These are phyloP conservation scores for Lanius ludovicianus DNA, from an alignment of 2,113 vertebrate genomes.

Conservation along the genomic window DNA sequence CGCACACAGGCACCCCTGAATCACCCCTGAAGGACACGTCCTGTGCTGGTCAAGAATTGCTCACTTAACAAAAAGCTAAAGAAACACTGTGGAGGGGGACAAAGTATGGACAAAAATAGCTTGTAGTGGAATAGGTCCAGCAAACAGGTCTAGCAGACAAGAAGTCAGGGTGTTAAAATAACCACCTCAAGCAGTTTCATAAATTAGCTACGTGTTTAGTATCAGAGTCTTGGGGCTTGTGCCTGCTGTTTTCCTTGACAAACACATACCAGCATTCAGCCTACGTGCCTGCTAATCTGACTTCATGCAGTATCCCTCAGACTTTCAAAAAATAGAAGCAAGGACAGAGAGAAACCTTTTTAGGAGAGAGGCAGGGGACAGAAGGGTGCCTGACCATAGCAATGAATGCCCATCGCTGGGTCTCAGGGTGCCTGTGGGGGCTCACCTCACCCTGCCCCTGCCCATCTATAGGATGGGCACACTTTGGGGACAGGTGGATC, in stretches of 20 bases:
- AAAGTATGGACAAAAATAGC: background rate
- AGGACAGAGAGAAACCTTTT: background rate
- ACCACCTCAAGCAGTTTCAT: background rate
- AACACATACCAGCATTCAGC: background rate
- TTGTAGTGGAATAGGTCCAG: background rate
- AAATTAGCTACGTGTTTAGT: background rate
- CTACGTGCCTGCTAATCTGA: background rate
- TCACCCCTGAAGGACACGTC: background rate
- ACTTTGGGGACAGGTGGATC: background rate
- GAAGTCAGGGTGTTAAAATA: background rate
- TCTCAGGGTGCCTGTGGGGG: rapidly evolving
- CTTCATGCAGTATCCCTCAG: background rate
- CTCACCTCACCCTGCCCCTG: background rate
- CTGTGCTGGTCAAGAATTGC: background rate
- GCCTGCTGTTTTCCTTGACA: background rate
- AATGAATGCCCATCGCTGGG: rapidly evolving
- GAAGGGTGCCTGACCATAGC: no score
- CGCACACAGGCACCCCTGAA: background rate
- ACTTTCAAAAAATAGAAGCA: background rate
- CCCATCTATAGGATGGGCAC: rapidly evolving
- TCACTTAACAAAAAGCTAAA: background rate
- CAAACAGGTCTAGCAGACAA: background rate
- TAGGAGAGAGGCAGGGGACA: background rate
- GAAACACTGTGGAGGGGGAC: background rate
- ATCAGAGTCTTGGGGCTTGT: background rate